phyloP scores from a whole-genome alignment of 2,888 invertebrate species.

The Drosophila villosipedis region DNA sequence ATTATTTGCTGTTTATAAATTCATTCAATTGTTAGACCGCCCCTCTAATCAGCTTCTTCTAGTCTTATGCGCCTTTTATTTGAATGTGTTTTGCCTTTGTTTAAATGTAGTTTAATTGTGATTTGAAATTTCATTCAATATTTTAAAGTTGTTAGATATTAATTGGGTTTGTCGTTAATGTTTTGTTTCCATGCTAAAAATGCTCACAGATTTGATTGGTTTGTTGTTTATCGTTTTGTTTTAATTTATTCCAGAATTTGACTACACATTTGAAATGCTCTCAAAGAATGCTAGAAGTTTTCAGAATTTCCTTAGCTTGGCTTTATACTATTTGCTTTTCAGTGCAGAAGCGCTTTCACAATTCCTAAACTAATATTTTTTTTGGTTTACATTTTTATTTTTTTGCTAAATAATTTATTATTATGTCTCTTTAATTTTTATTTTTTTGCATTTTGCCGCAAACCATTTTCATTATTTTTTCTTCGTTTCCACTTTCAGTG shows the following conservation, averaged over 20 bases:
- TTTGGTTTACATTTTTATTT: slow-evolving; percentile 40
- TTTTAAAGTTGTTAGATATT: slow-evolving; percentile 34
- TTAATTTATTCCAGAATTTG: slow-evolving; percentile 51
- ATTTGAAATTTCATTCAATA: slow-evolving; percentile 33
- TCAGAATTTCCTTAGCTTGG: slow-evolving; percentile 56
- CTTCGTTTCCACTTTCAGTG: slow-evolving; percentile 65
- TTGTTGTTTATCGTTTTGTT: slow-evolving; percentile 4
- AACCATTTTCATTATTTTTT: slow-evolving; percentile 40
- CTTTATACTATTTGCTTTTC: slow-evolving; percentile 64
- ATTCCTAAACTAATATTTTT: slow-evolving; percentile 47
- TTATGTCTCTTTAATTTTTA: slow-evolving; percentile 11
- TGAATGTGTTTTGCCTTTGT: neutral
- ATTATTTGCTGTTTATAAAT: slow-evolving; percentile 50
- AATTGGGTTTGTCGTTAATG: slow-evolving; percentile 28
- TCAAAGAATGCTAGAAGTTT: slow-evolving; percentile 58
- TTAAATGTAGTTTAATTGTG: slow-evolving; percentile 29
- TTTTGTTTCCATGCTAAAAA: slow-evolving; percentile 54
- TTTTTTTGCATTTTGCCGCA: slow-evolving; percentile 44
- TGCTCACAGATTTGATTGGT: slow-evolving; percentile 42
- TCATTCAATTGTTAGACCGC: slow-evolving; percentile 18
- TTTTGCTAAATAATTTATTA: slow-evolving; percentile 42
- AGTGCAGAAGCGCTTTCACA: slow-evolving; percentile 66
- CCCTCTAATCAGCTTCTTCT: slow-evolving; percentile 8
- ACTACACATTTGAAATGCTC: slow-evolving; percentile 74
- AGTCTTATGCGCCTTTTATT: slow-evolving; percentile 5